Conservation (phyloP, 2,113 vertebrate species). For the rat (Rattus norvegicus) region GRCr8 NC_086021.1:89928501-89929000, state of each 20-base stretch:
- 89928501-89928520: no score
- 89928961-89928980: neutral
- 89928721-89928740: neutral
- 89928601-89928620: neutral
- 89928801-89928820: neutral
- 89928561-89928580: slow-evolving; percentile 2
- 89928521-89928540: no score
- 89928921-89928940: no score
- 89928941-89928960: neutral
- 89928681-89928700: neutral
- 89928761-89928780: neutral
- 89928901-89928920: neutral
- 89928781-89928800: neutral
- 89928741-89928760: neutral
- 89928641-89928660: neutral
- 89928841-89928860: slow-evolving; percentile 45
- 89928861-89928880: slow-evolving; percentile 70
- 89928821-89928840: slow-evolving; percentile 37
- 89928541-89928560: neutral
- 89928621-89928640: neutral
- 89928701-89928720: neutral
- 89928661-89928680: neutral
- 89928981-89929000: neutral
- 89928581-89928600: neutral
- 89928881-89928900: slow-evolving; percentile 48